Conservation (phyloP, 2,113 vertebrate genomes). For the Cyprinodon tularosa region DNA sequence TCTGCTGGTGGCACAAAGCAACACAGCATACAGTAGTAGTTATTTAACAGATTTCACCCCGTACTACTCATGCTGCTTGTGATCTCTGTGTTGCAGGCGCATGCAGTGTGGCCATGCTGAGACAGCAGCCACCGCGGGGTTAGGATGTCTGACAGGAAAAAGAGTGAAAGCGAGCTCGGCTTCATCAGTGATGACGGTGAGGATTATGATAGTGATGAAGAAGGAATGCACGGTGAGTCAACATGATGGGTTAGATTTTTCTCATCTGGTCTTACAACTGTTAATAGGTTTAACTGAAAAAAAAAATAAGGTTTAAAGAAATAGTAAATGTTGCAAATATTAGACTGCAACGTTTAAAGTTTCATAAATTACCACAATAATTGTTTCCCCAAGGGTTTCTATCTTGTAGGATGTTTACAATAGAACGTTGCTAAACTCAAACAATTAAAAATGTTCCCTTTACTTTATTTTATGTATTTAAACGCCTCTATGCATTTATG, state of each 20-base stretch:
- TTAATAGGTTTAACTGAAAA: background rate
- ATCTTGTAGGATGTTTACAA: no score
- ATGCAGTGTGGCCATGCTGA: constrained; percentile 46
- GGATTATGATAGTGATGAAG: constrained; percentile 56
- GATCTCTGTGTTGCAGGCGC: constrained; percentile 35
- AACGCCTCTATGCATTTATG: no score
- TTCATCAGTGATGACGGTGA: constrained; percentile 34
- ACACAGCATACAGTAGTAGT: no score
- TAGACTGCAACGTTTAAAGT: no score
- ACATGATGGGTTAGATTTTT: background rate
- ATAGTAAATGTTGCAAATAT: background rate
- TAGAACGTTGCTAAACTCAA: no score
- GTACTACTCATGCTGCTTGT: background rate
- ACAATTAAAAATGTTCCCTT: no score
- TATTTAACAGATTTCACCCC: no score
- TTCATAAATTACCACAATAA: no score
- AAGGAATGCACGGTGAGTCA: constrained; percentile 48
- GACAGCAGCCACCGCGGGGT: constrained; percentile 46
- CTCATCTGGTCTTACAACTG: background rate
- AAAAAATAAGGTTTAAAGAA: background rate
- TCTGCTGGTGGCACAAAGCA: no score
- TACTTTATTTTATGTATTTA: no score
- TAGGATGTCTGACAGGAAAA: constrained; percentile 57
- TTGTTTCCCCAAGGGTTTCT: no score
- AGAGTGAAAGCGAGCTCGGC: constrained; percentile 7